These are phyloP conservation scores for Aurelia aurita DNA, from an alignment of 30 jellyfish, hydroid and myxozoan genomes.

Conservation along the genomic window DNA sequence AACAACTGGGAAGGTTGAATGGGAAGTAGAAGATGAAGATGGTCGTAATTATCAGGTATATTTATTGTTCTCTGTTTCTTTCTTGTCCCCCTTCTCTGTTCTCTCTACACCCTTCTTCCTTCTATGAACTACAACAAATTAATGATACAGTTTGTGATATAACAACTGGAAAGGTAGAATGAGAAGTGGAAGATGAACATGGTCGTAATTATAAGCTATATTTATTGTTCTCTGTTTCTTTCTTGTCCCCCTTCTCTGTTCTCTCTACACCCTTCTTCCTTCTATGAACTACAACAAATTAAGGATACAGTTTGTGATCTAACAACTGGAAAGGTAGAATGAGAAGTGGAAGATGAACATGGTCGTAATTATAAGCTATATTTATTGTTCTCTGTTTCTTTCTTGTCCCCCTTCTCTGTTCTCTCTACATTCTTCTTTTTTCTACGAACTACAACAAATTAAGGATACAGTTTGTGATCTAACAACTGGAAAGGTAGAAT, in stretches of 20 bases:
- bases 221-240: neutral
- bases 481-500: conserved; percentile 42
- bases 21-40: conserved; percentile 70
- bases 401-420: neutral
- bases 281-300: too few species aligned
- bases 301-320: conserved; percentile 80
- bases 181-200: conserved; percentile 67
- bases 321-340: conserved; percentile 42
- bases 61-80: neutral
- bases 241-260: neutral
- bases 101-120: too few species aligned
- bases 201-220: conserved; percentile 74
- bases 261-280: too few species aligned
- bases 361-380: conserved; percentile 74
- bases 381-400: neutral
- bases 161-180: conserved; percentile 42
- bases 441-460: too few species aligned
- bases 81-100: neutral
- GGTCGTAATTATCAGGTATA: conserved; percentile 77
- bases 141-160: conserved; percentile 80
- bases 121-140: too few species aligned
- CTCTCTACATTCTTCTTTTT: too few species aligned
- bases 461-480: conserved; percentile 80
- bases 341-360: conserved; percentile 67
- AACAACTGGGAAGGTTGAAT: conserved; percentile 42